Conservation (phyloP, 1,140 invertebrate genomes). For the Zaprionus africanus region DNA sequence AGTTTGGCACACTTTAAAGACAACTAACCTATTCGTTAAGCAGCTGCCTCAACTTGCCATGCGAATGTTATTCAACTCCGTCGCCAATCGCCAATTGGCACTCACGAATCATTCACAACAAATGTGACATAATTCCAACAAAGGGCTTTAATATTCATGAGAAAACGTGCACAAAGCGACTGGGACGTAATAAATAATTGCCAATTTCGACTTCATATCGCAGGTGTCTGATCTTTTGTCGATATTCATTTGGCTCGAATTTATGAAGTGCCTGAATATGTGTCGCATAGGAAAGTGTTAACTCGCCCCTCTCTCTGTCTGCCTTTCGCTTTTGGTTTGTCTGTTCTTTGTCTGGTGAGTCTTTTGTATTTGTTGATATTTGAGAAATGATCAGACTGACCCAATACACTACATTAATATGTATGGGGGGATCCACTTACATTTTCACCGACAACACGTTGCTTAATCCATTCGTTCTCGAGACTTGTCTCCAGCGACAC, state of each 20-base stretch:
- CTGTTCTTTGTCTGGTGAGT: conserved; percentile 11
- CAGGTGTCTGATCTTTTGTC: conserved; percentile 40
- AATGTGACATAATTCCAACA: conserved; percentile 40
- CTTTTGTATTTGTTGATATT: not conserved
- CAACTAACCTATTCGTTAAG: conserved; percentile 13
- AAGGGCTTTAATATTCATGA: conserved; percentile 17
- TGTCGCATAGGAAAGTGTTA: not conserved
- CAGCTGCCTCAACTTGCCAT: conserved; percentile 23
- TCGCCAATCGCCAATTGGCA: conserved; percentile 4
- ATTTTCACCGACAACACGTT: conserved; percentile 89
- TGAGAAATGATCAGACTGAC: not conserved
- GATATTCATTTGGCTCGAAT: conserved; percentile 14
- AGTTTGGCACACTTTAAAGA: conserved; percentile 31
- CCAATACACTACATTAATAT: not conserved
- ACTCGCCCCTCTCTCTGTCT: conserved; percentile 16
- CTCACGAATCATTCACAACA: conserved; percentile 16
- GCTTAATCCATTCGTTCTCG: conserved; percentile 93
- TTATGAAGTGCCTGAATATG: conserved; percentile 6
- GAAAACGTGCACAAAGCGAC: conserved; percentile 9
- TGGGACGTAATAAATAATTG: conserved; percentile 40
- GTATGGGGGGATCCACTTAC: conserved; percentile 85
- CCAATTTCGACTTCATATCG: conserved; percentile 23
- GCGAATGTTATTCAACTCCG: conserved; percentile 7
- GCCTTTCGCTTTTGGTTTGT: conserved; percentile 19
- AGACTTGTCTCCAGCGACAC: conserved; percentile 91